Conservation (phyloP, 2,888 invertebrate species). For the Cosmia trapezina region DNA sequence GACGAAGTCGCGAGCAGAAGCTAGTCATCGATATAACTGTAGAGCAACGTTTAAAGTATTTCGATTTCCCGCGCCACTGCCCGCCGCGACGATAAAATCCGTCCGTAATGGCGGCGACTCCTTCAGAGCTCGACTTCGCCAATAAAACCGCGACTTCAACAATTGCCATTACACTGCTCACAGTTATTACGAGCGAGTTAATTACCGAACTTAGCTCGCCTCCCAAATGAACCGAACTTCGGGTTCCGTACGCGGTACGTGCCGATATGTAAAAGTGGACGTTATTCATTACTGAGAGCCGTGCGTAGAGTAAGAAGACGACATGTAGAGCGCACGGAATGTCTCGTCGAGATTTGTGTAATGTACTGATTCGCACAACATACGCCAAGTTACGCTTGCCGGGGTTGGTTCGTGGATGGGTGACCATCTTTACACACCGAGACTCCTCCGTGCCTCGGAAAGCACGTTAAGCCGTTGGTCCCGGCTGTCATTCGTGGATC, state of each 20-base stretch:
- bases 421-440: too few species aligned
- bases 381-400: too few species aligned
- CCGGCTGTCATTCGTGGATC: too few species aligned
- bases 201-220: constrained; percentile 44
- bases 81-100: neutral
- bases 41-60: constrained; percentile 16
- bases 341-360: neutral
- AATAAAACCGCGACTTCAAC: constrained; percentile 40
- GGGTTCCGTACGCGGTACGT: constrained; percentile 11
- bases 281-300: constrained; percentile 16
- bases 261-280: constrained; percentile 36
- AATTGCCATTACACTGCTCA: constrained; percentile 42
- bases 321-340: neutral
- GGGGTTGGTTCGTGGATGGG: too few species aligned
- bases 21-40: constrained; percentile 6
- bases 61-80: constrained; percentile 4
- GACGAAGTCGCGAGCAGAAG: too few species aligned
- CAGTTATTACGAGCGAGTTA: constrained; percentile 50
- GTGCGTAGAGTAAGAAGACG: neutral
- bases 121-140: constrained; percentile 14
- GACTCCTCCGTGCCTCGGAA: too few species aligned
- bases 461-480: too few species aligned
- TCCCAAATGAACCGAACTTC: constrained; percentile 35
- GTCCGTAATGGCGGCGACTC: neutral
- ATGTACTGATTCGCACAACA: too few species aligned